Evolutionary conservation across 53 echinoderm and acorn worm species (phyloP).

Genomic region (Echinometra lucunter): DNA sequence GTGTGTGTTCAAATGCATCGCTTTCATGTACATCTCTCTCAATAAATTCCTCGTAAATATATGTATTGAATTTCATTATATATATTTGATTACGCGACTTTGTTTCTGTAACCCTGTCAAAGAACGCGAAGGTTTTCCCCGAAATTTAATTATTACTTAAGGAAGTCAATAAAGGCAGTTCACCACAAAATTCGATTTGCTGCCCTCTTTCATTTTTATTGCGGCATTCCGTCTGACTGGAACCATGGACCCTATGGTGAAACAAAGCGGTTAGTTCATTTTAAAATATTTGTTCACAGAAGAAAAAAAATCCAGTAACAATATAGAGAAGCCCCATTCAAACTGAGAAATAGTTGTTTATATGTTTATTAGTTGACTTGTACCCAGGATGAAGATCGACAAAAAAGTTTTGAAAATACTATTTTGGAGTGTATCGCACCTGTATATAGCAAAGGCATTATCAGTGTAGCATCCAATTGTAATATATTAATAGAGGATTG

Average conservation of each 20-base stretch:
- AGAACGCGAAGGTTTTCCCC: conserved; percentile 3
- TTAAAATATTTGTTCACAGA: too few species aligned
- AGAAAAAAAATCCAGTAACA: too few species aligned
- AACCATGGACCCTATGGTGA: neutral
- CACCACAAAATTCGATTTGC: neutral
- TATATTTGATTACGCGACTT: neutral
- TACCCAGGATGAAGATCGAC: too few species aligned
- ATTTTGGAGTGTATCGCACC: too few species aligned
- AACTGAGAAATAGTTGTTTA: too few species aligned
- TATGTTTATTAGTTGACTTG: too few species aligned
- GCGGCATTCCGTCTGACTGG: neutral
- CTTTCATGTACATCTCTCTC: neutral
- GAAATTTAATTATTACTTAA: neutral
- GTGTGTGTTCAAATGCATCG: neutral
- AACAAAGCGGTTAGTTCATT: too few species aligned
- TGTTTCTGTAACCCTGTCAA: neutral
- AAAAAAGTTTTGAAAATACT: too few species aligned
- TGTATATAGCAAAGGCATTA: too few species aligned
- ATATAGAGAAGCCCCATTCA: too few species aligned
- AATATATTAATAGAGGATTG: neutral
- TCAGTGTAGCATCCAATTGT: neutral
- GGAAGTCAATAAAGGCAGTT: neutral
- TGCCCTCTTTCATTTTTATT: neutral
- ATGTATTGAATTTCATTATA: conserved; percentile 9
- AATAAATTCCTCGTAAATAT: neutral